Conservation (phyloP, 2,113 vertebrate species). For the Sinocyclocheilus maitianheensis region DNA sequence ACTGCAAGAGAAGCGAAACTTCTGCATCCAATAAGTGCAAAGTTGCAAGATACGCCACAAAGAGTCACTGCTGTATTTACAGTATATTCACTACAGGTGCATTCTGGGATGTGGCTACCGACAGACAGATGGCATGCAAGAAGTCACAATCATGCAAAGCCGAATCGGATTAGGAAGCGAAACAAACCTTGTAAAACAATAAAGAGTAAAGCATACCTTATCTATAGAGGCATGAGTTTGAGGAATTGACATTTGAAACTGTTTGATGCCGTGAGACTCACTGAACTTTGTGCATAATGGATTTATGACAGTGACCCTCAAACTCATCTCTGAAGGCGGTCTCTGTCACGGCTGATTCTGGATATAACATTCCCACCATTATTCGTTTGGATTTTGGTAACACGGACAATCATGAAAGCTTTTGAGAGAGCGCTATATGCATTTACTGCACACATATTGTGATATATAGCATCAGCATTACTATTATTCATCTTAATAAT, state of each 20-base stretch:
- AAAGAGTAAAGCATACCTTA: neutral
- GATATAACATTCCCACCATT: neutral
- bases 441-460: conserved; percentile 46
- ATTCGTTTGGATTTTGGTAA: neutral
- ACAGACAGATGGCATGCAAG: neutral
- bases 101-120: neutral
- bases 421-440: conserved; percentile 31
- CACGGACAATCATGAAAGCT: neutral
- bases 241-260: neutral
- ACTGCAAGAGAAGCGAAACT: too few relatives aligned
- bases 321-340: neutral
- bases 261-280: neutral
- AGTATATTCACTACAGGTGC: neutral
- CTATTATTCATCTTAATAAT: conserved; percentile 38
- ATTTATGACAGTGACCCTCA: neutral
- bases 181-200: neutral
- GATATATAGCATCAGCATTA: conserved; percentile 36
- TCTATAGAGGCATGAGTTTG: neutral
- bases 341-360: neutral
- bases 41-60: neutral
- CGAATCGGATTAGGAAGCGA: neutral
- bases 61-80: neutral
- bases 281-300: neutral
- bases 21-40: too few relatives aligned
- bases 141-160: neutral